Evolutionary conservation across 2,797 vertebrate genomes (phyloP), one percentile per base, ranked within the genome.

Genomic region (Loris lydekkerianus): DNA sequence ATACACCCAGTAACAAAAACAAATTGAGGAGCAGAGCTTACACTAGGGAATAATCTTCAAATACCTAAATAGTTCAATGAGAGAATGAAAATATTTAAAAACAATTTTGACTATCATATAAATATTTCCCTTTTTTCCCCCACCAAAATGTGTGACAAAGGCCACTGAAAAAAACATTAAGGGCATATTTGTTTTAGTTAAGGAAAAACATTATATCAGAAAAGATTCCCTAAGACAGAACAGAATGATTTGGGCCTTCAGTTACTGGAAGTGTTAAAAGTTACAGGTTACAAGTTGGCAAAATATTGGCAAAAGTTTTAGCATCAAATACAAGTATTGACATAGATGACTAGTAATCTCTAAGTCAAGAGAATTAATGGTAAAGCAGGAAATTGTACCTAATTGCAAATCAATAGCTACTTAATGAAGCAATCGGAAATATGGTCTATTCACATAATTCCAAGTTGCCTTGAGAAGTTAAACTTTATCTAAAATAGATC

Each of bases 391-490:
- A 72, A 37, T 80, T 85, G 13, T 80, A 46, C 34, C 58, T 27
- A 86, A 80, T 37, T 25, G 25, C 7, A 60, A 77, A 87, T 76
- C 75, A 83, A 80, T 89, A 72, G 14, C 40, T 67, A 78, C 2
- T 86, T 70, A 70, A 91, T 65, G 56, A 94, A 56, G n/a, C 43
- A 60, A 29, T 91, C 49, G 76, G 65, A 89, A 56, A 15, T 25
- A 18, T 75, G 69, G 63, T 40, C 53, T 61, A 76, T 73, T 53
- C 91, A 63, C 70, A 72, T 76, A 60, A 78, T 56, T 89, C 14
- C 40, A 65, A 70, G 10, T 31, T 49, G 8, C 83, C 70, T 89
- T 60, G 81, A 95, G 77, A 95, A 63, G 37, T 53, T 82, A 88
- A 63, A 65, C 43, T 82, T 89, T 40, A 76, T 37, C 15, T 23